Conservation (phyloP, 2,888 invertebrate species). For the Sialis lutaria region DNA sequence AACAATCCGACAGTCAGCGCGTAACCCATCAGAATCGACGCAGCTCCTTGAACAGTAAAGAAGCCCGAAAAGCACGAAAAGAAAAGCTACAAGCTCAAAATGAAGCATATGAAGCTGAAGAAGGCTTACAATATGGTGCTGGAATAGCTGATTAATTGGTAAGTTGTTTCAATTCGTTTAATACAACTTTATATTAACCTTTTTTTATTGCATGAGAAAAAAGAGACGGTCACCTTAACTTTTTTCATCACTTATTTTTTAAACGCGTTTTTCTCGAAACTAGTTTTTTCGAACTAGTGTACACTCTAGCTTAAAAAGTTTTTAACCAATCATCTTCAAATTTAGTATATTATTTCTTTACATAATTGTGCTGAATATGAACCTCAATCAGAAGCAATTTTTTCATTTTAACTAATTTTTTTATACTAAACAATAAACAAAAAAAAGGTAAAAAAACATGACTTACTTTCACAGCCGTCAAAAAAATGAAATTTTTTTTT, state of each 20-base stretch:
- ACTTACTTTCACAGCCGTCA: too few species aligned
- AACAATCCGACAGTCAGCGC: constrained; percentile 1
- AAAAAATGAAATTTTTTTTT: too few species aligned
- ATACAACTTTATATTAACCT: too few species aligned
- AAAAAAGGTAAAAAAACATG: too few species aligned
- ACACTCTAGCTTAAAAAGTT: constrained; percentile 9
- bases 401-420: too few species aligned
- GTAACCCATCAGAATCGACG: constrained; percentile 6
- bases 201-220: constrained; percentile 4
- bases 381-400: too few species aligned
- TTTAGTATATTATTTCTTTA: background rate
- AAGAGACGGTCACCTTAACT: constrained; percentile 2
- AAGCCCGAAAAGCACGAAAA: constrained; percentile 6
- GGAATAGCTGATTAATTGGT: constrained; percentile 5
- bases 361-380: too few species aligned
- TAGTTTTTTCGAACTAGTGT: constrained; percentile 9
- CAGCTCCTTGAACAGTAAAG: constrained; percentile 5
- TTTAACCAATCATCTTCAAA: constrained; percentile 8
- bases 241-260: constrained; percentile 7
- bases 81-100: background rate
- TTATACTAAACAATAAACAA: too few species aligned
- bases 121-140: constrained; percentile 3
- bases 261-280: constrained; percentile 10
- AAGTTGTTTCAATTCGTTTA: background rate
- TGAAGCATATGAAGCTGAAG: constrained; percentile 2